Conservation (phyloP, 1,140 invertebrate genomes). For the Sycobia sp. region DNA sequence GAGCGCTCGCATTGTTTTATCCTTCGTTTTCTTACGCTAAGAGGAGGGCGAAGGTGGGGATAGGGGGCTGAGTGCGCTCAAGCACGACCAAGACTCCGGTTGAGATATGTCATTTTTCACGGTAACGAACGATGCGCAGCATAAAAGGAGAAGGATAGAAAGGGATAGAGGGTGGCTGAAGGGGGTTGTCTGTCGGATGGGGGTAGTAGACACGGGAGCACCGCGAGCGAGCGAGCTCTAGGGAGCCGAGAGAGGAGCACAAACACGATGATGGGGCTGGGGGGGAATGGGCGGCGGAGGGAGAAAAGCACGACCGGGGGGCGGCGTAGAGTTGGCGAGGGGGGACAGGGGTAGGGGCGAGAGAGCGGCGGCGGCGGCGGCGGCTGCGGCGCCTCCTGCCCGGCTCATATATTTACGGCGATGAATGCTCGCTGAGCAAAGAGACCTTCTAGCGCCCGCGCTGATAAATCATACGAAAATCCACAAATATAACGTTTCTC, state of each 20-base stretch:
- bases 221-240: neutral
- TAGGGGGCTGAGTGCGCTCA: too few species aligned
- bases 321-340: too few species aligned
- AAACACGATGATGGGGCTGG: neutral
- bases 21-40: neutral
- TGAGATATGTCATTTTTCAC: slow-evolving; percentile 49
- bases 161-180: too few species aligned
- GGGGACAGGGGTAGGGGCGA: too few species aligned
- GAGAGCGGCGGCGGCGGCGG: neutral
- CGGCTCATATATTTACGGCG: slow-evolving; percentile 37
- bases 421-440: slow-evolving; percentile 29
- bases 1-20: slow-evolving; percentile 13
- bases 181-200: too few species aligned
- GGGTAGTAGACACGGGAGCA: too few species aligned
- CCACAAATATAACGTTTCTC: slow-evolving; percentile 28
- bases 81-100: neutral
- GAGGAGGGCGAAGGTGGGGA: neutral
- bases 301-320: too few species aligned
- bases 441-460: slow-evolving; percentile 7
- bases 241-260: neutral
- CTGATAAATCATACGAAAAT: slow-evolving; percentile 35
- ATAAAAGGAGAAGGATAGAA: neutral
- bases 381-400: slow-evolving; percentile 12
- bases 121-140: slow-evolving; percentile 41
- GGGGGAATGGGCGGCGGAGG: too few species aligned